Base-by-base conservation (phyloP, 1,140 invertebrate genomes). In the Ips nitidus region DNA sequence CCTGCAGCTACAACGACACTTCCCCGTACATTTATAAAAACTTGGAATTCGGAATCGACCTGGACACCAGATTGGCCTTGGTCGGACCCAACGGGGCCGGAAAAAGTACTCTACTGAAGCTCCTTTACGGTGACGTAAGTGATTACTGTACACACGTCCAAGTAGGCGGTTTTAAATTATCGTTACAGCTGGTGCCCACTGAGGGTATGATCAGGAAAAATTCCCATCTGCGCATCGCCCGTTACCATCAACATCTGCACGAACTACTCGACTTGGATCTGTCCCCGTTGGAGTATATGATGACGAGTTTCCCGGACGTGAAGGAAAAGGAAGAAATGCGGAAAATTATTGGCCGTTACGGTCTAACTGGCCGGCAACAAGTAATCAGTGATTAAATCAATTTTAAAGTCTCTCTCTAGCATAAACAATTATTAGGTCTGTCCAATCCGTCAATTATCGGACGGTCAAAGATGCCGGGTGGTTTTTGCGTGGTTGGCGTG, bases 291-390 rank as follows among this genome's bases (percentile, higher is more conserved):
- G 97, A 99, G 71, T 99, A 98, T 79, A 99, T 99, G 98, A 91
- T 99, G 91, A 91, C 91, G 77, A 87, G 90, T 71, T 99, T 98
- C 80, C 97, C 98, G 0, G 95, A 98, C 37, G 91, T 99, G 1
- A 98, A 98, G 76, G 98, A 99, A 82, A 89, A 91, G 42, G 98
- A 99, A 83, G 97, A 99, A 80, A 99, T 99, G 97, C 86, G 98
- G 60, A 98, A 98, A 83, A 99, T 99, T 72, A 97, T 99, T 77
- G 98, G 98, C 2, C 86, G 97, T 69, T 99, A 98, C 81, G 98
- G 98, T 22, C 82, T 99, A 2, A 95, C 97, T 36, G 98, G 78
- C 41, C 88, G 95, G 76, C 97, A 99, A 81, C 98, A 99, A 85
- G 93, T 94, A 77, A 67, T 37, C 22, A 22, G n/a, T 42, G 22